Conservation (phyloP, 2,888 invertebrate species). For the Dascillus cervinus region DNA sequence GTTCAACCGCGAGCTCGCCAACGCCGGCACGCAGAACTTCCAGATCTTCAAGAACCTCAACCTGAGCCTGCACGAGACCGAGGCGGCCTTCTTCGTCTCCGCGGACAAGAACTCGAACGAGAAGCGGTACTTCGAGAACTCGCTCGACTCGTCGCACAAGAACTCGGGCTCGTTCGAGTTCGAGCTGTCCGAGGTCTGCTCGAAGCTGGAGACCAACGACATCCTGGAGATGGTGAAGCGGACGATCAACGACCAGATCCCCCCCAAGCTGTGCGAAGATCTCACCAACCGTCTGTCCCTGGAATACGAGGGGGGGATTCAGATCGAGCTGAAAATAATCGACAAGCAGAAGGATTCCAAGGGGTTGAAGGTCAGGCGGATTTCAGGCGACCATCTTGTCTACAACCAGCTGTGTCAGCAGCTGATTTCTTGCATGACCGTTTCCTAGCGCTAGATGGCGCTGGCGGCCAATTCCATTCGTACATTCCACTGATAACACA, state of each 20-base stretch:
- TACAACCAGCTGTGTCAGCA: constrained; percentile 84
- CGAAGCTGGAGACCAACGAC: constrained; percentile 68
- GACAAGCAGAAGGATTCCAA: constrained; percentile 61
- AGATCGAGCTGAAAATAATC: constrained; percentile 76
- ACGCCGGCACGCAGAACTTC: constrained; percentile 32
- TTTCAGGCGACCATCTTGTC: constrained; percentile 81
- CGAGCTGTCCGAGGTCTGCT: constrained; percentile 70
- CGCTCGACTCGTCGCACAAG: constrained; percentile 28
- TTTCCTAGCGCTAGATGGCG: constrained; percentile 43
- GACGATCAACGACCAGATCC: constrained; percentile 70
- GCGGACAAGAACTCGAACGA: constrained; percentile 7
- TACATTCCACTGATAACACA: no score
- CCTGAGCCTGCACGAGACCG: constrained; percentile 17
- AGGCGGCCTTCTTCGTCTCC: constrained; percentile 11
- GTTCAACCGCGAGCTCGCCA: constrained; percentile 33
- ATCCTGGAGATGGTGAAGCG: constrained; percentile 74
- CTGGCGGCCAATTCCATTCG: no score
- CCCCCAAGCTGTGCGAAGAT: constrained; percentile 55
- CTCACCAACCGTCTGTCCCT: constrained; percentile 32
- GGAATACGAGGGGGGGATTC: constrained; percentile 61
- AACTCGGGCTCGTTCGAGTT: constrained; percentile 55
- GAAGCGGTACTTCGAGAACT: constrained; percentile 11
- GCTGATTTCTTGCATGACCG: constrained; percentile 77
- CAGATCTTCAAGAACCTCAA: constrained; percentile 36
- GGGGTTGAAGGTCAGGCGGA: constrained; percentile 76